phyloP scores from a whole-genome alignment of 1,140 invertebrate genomes.

The Aphaenogaster ashmeadi region DNA sequence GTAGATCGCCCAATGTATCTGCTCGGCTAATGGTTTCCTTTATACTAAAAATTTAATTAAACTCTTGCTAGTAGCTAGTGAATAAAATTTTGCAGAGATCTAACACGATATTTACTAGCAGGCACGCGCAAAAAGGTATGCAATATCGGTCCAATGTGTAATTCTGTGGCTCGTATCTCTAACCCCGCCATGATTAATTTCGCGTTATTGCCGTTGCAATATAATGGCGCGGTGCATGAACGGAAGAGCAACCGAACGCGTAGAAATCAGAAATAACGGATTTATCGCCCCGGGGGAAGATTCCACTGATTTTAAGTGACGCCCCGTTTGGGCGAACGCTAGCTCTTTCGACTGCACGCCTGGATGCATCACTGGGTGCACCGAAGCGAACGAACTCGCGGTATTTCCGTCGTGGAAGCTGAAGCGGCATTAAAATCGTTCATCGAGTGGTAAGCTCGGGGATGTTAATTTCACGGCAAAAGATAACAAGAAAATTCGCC shows the following conservation, averaged over 20 bases:
- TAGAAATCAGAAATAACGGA: constrained; percentile 57
- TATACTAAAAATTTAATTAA: constrained; percentile 60
- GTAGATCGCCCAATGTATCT: constrained; percentile 27
- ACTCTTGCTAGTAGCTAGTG: constrained; percentile 38
- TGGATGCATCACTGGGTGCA: constrained; percentile 15
- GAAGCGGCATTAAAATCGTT: constrained; percentile 47
- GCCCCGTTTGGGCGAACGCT: background rate
- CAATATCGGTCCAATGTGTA: constrained; percentile 51
- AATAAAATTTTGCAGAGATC: constrained; percentile 55
- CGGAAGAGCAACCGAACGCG: constrained; percentile 7
- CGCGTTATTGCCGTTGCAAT: constrained; percentile 41
- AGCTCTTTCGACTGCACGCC: constrained; percentile 20
- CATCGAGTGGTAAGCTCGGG: constrained; percentile 5
- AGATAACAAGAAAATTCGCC: constrained; percentile 54
- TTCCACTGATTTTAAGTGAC: constrained; percentile 57
- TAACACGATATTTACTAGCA: constrained; percentile 50
- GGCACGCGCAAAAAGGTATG: constrained; percentile 27
- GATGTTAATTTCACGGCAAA: constrained; percentile 57
- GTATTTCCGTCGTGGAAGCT: constrained; percentile 12
- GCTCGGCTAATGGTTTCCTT: constrained; percentile 53
- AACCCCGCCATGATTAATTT: constrained; percentile 57
- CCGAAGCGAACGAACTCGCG: constrained; percentile 6
- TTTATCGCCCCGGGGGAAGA: constrained; percentile 50
- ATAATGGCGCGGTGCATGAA: background rate
- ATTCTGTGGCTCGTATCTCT: constrained; percentile 54